Percentiles rank a stretch among this genome's conserved stretches.
Evolutionary conservation across 64 coral and sea anemone genomes (phyloP).

Genomic region (Pocillopora verrucosa): DNA sequence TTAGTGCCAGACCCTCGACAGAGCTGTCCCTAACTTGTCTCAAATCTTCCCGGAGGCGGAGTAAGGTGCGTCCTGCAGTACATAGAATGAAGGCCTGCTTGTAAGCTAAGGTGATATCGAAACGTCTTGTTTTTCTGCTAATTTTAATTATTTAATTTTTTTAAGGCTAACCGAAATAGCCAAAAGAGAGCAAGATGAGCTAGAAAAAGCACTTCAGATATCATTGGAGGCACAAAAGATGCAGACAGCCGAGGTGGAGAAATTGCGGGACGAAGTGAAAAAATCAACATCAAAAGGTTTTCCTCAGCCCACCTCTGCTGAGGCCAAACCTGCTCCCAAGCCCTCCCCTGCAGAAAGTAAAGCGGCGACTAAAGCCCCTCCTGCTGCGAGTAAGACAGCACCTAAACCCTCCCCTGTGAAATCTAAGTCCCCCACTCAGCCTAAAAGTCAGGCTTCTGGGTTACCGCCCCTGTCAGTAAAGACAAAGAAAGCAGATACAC

Average conservation of each 20-base stretch:
- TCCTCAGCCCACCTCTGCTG: neutral
- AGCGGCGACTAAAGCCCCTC: neutral
- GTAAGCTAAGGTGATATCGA: too few relatives aligned
- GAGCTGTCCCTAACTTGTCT: too few relatives aligned
- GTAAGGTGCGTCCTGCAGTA: too few relatives aligned
- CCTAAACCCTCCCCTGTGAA: constrained; percentile 6
- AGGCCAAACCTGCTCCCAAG: constrained; percentile 11
- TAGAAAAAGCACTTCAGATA: constrained; percentile 71
- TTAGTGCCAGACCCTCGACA: too few relatives aligned
- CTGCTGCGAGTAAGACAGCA: neutral
- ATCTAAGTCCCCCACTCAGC: neutral
- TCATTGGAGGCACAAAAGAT: constrained; percentile 10
- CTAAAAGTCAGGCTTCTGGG: neutral
- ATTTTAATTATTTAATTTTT: neutral
- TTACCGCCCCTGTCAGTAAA: constrained; percentile 14
- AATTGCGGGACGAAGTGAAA: constrained; percentile 31
- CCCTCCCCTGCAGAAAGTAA: constrained; percentile 21
- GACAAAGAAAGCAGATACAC: constrained; percentile 21
- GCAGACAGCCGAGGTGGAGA: constrained; percentile 39
- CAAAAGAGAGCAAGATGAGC: constrained; percentile 71
- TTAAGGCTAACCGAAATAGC: constrained; percentile 71
- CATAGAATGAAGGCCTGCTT: too few relatives aligned
- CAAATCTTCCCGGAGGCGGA: too few relatives aligned
- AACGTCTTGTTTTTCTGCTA: neutral
- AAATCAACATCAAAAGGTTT: neutral